phyloP scores from a whole-genome alignment of 2,888 invertebrate genomes.

The Cantharis rufa region DNA sequence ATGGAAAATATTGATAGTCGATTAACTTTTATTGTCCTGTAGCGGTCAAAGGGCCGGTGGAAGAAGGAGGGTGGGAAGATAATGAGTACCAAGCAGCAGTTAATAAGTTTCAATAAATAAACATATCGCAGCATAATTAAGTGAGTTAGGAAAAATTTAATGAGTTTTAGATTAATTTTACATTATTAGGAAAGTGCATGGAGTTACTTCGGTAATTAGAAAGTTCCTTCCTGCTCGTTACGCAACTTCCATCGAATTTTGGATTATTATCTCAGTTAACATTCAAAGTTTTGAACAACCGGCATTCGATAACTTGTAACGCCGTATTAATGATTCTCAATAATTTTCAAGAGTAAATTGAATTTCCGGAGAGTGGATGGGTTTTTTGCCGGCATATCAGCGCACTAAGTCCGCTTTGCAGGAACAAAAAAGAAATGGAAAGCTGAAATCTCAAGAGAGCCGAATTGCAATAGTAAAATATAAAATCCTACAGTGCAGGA shows the following conservation, averaged over 20 bases:
- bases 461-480: neutral
- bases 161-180: neutral
- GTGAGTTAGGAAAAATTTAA: neutral
- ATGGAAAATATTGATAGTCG: neutral
- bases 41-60: neutral
- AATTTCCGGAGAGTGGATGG: neutral
- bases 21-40: neutral
- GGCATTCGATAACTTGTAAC: constrained; percentile 23
- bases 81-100: too few relatives aligned
- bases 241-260: constrained; percentile 20
- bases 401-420: neutral
- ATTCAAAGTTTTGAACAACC: constrained; percentile 23
- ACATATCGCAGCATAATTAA: neutral
- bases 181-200: constrained; percentile 14
- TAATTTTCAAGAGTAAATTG: neutral
- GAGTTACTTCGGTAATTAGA: constrained; percentile 26
- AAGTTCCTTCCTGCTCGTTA: constrained; percentile 24
- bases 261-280: constrained; percentile 26
- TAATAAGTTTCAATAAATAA: neutral
- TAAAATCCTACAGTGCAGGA: neutral
- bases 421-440: neutral
- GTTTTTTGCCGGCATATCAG: neutral
- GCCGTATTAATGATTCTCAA: constrained; percentile 16
- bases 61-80: too few relatives aligned
- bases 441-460: neutral